Conservation (phyloP, 2,113 vertebrate species). For the Oenanthe melanoleuca region DNA sequence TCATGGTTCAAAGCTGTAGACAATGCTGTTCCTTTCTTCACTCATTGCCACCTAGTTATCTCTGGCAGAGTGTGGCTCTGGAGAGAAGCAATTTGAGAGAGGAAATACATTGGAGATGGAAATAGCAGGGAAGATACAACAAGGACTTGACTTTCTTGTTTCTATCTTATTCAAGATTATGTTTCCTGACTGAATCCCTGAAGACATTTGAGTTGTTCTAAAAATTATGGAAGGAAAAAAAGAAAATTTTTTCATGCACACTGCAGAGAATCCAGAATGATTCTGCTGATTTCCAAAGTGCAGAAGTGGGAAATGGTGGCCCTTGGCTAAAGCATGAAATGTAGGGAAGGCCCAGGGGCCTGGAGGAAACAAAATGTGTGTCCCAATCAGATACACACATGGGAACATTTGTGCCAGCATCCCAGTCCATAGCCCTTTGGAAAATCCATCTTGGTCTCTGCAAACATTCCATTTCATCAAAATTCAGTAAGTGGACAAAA, state of each 20-base stretch:
- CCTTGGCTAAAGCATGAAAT: background rate
- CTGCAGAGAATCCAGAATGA: background rate
- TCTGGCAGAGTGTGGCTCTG: conserved; percentile 58
- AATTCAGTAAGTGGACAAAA: background rate
- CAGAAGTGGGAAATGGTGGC: background rate
- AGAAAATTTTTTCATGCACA: background rate
- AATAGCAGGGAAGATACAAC: conserved; percentile 58
- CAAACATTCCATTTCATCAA: background rate
- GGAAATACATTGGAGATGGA: conserved; percentile 54
- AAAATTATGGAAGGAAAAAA: background rate
- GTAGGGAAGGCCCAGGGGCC: background rate
- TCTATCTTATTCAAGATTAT: conserved; percentile 29
- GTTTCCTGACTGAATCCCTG: background rate
- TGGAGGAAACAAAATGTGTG: background rate
- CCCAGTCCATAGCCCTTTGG: background rate
- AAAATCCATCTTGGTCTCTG: background rate
- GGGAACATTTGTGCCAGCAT: background rate
- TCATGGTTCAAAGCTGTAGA: conserved; percentile 62
- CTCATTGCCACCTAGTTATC: conserved; percentile 67
- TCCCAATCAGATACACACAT: fast-evolving
- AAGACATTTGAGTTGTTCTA: background rate
- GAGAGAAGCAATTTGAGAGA: conserved; percentile 56
- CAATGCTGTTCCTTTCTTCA: conserved; percentile 55
- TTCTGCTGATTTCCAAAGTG: background rate
- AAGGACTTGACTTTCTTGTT: conserved; percentile 33